Conservation (phyloP, 2,797 vertebrate species). For the Varecia variegata region DNA sequence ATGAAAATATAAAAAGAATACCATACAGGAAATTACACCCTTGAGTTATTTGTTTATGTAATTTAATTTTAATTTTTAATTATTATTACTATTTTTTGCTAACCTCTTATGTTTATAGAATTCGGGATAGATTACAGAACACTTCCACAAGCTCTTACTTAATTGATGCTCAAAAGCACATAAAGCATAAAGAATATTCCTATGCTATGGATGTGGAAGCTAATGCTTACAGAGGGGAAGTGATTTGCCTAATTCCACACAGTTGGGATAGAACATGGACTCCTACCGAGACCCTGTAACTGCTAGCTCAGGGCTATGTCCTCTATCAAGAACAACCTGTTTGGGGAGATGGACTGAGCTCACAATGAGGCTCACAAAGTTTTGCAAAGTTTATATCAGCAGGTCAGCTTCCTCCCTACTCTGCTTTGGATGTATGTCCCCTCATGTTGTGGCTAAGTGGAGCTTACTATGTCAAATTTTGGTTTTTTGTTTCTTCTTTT, state of each 20-base stretch:
- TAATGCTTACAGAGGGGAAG: not conserved
- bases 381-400: not conserved
- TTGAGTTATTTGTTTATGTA: not conserved
- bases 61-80: not conserved
- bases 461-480: not conserved
- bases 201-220: not conserved
- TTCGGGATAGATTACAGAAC: not conserved
- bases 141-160: not conserved
- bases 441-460: not conserved
- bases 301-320: not conserved
- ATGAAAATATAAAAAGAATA: not conserved
- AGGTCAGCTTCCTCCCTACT: not conserved
- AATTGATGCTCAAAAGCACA: not conserved
- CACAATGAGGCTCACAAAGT: not conserved
- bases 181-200: not conserved
- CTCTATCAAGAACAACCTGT: not conserved
- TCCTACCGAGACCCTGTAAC: fast-evolving
- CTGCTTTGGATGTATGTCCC: not conserved
- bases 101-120: not conserved
- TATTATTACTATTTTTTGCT: not conserved
- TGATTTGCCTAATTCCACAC: not conserved
- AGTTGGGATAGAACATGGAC: not conserved
- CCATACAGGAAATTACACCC: not conserved
- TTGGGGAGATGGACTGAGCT: not conserved
- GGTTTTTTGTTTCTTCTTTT: not conserved